Evolutionary conservation across 2,888 invertebrate genomes (phyloP).

Genomic region (Rhagium mordax): DNA sequence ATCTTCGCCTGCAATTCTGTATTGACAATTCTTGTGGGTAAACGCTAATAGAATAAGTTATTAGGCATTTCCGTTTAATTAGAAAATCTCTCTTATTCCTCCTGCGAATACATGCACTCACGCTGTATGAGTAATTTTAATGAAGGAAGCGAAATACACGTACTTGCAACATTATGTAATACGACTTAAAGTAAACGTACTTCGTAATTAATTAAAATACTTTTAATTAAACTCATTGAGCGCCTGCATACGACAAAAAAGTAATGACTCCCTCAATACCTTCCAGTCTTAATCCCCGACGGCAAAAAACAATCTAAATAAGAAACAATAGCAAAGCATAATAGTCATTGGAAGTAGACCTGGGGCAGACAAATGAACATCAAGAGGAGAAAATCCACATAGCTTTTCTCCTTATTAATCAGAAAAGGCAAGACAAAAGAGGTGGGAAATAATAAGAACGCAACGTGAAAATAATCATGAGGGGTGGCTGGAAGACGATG

Average conservation of each 20-base stretch:
- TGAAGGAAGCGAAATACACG: too few species aligned
- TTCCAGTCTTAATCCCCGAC: slow-evolving; percentile 6
- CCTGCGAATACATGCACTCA: too few species aligned
- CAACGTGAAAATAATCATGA: slow-evolving; percentile 33
- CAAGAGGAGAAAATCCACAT: slow-evolving; percentile 26
- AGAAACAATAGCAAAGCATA: slow-evolving; percentile 25
- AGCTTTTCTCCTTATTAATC: slow-evolving; percentile 37
- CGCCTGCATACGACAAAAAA: background rate
- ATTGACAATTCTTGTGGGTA: too few species aligned
- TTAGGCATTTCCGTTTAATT: too few species aligned
- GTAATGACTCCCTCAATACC: slow-evolving; percentile 15
- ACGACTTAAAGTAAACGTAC: background rate
- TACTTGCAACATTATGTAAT: background rate
- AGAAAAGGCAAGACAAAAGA: slow-evolving; percentile 21
- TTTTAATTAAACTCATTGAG: slow-evolving; percentile 9
- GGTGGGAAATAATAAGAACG: slow-evolving; percentile 22
- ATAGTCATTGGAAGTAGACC: slow-evolving; percentile 27
- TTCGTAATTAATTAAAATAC: background rate
- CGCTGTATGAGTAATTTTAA: too few species aligned
- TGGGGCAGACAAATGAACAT: slow-evolving; percentile 36
- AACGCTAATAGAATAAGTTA: too few species aligned
- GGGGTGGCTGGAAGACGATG: background rate
- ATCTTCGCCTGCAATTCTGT: too few species aligned
- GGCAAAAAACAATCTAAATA: slow-evolving; percentile 27
- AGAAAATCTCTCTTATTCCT: too few species aligned